Evolutionary conservation across 1,140 invertebrate genomes (phyloP), one percentile per base, ranked within the genome.

Genomic region (Leucophenga varia): DNA sequence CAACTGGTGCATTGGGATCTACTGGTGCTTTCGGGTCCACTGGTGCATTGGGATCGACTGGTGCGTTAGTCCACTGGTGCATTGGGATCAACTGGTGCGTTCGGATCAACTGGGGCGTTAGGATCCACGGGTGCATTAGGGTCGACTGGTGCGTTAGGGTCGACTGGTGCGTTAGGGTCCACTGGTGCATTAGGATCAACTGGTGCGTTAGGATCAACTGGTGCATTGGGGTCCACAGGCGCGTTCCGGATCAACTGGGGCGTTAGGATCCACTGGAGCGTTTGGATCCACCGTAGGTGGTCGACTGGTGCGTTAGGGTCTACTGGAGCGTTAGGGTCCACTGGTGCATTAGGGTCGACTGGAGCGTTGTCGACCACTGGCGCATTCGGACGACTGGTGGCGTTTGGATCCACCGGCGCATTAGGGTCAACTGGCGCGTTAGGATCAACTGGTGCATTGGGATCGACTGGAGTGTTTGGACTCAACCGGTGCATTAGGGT

Each of bases 71-170:
- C 38, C 3, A 34, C 43, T 8, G 49, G 49, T 1, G 43, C 37
- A 12, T 41, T 49, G 0, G 51, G 51, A 18, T 49, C 42, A 0
- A 30, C 44, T n/a, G 35, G 34, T 28, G 34, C 34, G 5, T 35
- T 45, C 9, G 43, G 20, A 10, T 36, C 43, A 0, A 49, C 28
- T 1, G 48, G 48, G 1, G 40, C n/a, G n/a, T 13, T 47, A 3
- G 44, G 44, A 14, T 47, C 13, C 0, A 35, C 43, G 9, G 52
- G 43, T 9, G 28, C 4, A 3, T 48, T 48, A n/a, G 45, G 45
- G 32, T 39, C 37, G 2, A 43, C 31, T 22, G 42, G n/a, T n/a
- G 42, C 40, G 31, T 47, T 56, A 8, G 54, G 55, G 14, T 53
- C 45, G 2, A 22, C 17, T 17, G 54, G 39, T 8, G 53, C 18